Evolutionary conservation across 2,113 vertebrate genomes (phyloP).

Genomic region (Brachyhypopomus gauderio): DNA sequence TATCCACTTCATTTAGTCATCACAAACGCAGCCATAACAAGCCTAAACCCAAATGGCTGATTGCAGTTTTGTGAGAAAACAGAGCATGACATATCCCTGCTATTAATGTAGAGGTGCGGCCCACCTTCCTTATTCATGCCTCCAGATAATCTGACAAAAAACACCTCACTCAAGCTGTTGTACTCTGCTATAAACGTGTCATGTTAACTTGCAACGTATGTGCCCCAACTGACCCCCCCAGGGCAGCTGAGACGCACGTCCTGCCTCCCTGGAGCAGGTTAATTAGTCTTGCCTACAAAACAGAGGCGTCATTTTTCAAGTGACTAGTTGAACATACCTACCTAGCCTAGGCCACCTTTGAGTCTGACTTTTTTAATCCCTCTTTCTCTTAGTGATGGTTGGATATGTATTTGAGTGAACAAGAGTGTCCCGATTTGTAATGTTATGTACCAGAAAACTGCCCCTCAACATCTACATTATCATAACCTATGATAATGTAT

Average conservation of each 20-base stretch:
- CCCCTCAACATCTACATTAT: conserved; percentile 12
- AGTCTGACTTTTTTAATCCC: not conserved
- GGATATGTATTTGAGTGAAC: conserved; percentile 40
- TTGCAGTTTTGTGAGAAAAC: not conserved
- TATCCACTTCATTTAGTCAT: not conserved
- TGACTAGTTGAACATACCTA: conserved; percentile 66
- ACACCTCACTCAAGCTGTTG: not conserved
- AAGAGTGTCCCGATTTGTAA: conserved; percentile 10
- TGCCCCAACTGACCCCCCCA: conserved; percentile 12
- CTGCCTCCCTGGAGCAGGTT: conserved; percentile 58
- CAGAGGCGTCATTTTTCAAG: conserved; percentile 74
- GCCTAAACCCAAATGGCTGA: not conserved
- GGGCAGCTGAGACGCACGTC: conserved; percentile 2
- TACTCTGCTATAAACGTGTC: conserved; percentile 27
- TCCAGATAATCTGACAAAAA: conserved; percentile 24
- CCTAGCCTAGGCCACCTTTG: conserved; percentile 57
- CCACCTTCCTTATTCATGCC: not conserved
- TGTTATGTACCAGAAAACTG: conserved; percentile 4
- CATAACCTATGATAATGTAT: not conserved
- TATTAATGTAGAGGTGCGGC: not conserved
- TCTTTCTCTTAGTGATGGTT: conserved; percentile 20
- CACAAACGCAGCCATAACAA: not conserved
- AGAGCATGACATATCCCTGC: not conserved
- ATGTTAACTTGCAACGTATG: conserved; percentile 11
- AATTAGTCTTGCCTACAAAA: conserved; percentile 73